phyloP scores from a whole-genome alignment of 1,140 invertebrate genomes.

The Lysiphlebus fabarum region DNA sequence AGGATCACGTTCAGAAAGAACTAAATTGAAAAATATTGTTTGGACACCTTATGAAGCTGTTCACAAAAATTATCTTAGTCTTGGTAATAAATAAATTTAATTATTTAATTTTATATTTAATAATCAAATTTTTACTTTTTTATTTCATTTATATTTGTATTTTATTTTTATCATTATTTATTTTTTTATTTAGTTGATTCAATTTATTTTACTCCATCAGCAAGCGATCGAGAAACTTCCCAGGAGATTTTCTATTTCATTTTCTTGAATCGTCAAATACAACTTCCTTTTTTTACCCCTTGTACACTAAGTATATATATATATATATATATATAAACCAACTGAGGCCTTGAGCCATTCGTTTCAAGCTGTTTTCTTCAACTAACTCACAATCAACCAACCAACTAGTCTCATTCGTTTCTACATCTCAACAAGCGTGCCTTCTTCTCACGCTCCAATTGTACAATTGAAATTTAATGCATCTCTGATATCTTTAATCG shows the following conservation, averaged over 20 bases:
- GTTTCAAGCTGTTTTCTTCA: not conserved
- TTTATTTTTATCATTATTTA: slow-evolving; percentile 1
- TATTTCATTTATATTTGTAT: not conserved
- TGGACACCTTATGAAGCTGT: slow-evolving; percentile 89
- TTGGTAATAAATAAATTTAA: slow-evolving; percentile 60
- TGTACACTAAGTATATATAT: no score
- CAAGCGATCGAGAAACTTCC: slow-evolving; percentile 7
- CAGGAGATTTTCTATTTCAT: not conserved
- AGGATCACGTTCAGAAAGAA: slow-evolving; percentile 69
- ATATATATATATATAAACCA: no score
- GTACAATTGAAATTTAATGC: slow-evolving; percentile 10
- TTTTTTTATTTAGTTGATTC: slow-evolving; percentile 12
- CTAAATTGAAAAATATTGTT: slow-evolving; percentile 77
- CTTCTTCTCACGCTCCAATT: slow-evolving; percentile 21
- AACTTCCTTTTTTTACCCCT: not conserved
- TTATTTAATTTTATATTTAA: not conserved
- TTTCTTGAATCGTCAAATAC: not conserved
- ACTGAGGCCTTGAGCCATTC: not conserved
- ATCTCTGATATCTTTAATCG: not conserved
- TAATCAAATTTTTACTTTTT: slow-evolving; percentile 8
- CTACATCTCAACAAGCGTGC: slow-evolving; percentile 4
- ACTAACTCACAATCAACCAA: slow-evolving; percentile 5
- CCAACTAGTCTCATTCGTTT: slow-evolving; percentile 3
- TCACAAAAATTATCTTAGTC: slow-evolving; percentile 89
- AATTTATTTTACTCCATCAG: slow-evolving; percentile 12